Conservation (phyloP, 2,113 vertebrate species). For the Bothrops jararaca region DNA sequence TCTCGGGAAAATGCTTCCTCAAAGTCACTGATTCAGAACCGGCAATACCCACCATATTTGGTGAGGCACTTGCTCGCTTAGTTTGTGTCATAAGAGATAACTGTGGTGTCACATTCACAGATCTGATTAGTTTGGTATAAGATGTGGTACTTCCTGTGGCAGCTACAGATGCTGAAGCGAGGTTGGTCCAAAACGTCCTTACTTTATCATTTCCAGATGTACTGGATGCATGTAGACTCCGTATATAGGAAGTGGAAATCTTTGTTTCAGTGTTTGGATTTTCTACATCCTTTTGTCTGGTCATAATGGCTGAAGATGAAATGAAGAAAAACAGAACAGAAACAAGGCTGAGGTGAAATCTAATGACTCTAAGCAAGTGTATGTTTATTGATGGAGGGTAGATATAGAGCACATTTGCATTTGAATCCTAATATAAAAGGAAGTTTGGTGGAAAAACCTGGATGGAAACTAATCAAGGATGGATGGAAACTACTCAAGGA, state of each 20-base stretch:
- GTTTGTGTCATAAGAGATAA: neutral
- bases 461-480: neutral
- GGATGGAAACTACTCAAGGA: neutral
- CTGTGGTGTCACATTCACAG: neutral
- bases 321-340: neutral
- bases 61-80: neutral
- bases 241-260: slow-evolving; percentile 40
- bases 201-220: slow-evolving; percentile 62
- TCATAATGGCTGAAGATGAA: slow-evolving; percentile 50
- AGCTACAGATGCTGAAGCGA: fast-evolving
- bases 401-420: neutral
- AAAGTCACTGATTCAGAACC: neutral
- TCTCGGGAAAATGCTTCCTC: neutral
- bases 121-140: neutral
- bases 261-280: slow-evolving; percentile 35
- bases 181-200: slow-evolving; percentile 49
- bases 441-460: neutral
- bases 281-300: slow-evolving; percentile 34
- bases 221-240: slow-evolving; percentile 61
- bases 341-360: neutral
- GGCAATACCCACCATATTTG: neutral
- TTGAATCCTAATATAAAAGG: neutral
- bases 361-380: neutral
- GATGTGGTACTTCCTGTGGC: neutral
- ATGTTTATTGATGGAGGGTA: neutral